Evolutionary conservation across 2,888 invertebrate species (phyloP).

Genomic region (Ectropis crepuscularia): DNA sequence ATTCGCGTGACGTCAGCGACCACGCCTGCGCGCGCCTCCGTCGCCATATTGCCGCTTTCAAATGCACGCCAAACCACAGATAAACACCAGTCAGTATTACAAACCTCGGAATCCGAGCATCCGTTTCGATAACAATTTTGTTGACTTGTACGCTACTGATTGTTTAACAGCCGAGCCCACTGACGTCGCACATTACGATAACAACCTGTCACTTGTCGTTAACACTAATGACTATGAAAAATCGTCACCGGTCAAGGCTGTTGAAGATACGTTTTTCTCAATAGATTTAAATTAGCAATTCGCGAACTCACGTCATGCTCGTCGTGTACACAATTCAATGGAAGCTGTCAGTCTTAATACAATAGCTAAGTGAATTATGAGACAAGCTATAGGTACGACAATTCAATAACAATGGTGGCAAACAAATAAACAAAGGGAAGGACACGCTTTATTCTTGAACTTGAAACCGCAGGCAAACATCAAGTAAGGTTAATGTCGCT

Average conservation of each 20-base stretch:
- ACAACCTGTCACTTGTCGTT: slow-evolving; percentile 28
- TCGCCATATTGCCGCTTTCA: slow-evolving; percentile 69
- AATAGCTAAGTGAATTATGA: slow-evolving; percentile 16
- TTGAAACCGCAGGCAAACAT: slow-evolving; percentile 7
- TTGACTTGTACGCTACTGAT: slow-evolving; percentile 6
- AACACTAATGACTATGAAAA: slow-evolving; percentile 44
- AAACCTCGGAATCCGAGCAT: slow-evolving; percentile 55
- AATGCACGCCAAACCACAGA: slow-evolving; percentile 49
- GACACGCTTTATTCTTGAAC: slow-evolving; percentile 13
- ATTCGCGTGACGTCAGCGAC: slow-evolving; percentile 77
- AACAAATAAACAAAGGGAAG: slow-evolving; percentile 31
- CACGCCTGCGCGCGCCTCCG: slow-evolving; percentile 84
- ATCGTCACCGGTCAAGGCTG: slow-evolving; percentile 56
- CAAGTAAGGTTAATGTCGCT: slow-evolving; percentile 1
- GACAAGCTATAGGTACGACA: not conserved
- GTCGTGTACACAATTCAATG: slow-evolving; percentile 28
- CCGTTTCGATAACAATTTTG: slow-evolving; percentile 48
- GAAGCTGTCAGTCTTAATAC: slow-evolving; percentile 27
- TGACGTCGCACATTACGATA: slow-evolving; percentile 45
- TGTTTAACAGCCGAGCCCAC: slow-evolving; percentile 45
- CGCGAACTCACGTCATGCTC: slow-evolving; percentile 40
- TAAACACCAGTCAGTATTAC: slow-evolving; percentile 1
- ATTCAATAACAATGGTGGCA: slow-evolving; percentile 3
- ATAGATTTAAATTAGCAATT: slow-evolving; percentile 45
- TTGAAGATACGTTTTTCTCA: slow-evolving; percentile 43